A percentile compares a stretch with the other conserved stretches of the same genome.
phyloP scores from a whole-genome alignment of 2,113 vertebrate species.

The Bubo scandiacus region DNA sequence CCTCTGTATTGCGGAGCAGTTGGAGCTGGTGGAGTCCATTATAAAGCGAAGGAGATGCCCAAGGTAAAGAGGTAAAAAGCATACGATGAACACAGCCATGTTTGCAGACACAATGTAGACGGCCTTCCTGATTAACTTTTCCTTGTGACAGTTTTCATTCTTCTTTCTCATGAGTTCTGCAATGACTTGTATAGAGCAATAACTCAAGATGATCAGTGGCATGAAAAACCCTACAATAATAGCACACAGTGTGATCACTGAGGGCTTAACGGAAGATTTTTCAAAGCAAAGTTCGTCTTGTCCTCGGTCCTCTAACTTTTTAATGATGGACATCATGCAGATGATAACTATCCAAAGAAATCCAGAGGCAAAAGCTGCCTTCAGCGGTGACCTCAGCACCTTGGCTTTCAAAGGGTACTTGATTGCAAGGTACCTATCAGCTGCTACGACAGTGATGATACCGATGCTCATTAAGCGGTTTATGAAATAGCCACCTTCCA shows the following conservation, averaged over 20 bases:
- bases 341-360: slow-evolving; percentile 57
- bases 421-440: slow-evolving; percentile 65
- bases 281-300: slow-evolving; percentile 43
- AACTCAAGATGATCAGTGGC: slow-evolving; percentile 38
- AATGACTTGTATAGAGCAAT: slow-evolving; percentile 54
- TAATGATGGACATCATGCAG: neutral
- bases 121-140: slow-evolving; percentile 14
- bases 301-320: neutral
- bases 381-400: neutral
- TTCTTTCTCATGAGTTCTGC: slow-evolving; percentile 22
- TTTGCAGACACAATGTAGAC: slow-evolving; percentile 61
- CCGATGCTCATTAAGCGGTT: slow-evolving; percentile 67
- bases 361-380: slow-evolving; percentile 54
- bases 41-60: slow-evolving; percentile 50
- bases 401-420: slow-evolving; percentile 64
- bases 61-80: slow-evolving; percentile 61
- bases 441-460: slow-evolving; percentile 44
- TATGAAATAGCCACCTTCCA: slow-evolving; percentile 56
- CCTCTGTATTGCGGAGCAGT: neutral
- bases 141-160: neutral
- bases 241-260: neutral
- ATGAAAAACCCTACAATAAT: slow-evolving; percentile 36
- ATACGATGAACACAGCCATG: slow-evolving; percentile 56
- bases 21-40: neutral
- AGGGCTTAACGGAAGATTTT: neutral